phyloP scores from a whole-genome alignment of 92 coral and sea anemone species.

The Palythoa caribaeorum region DNA sequence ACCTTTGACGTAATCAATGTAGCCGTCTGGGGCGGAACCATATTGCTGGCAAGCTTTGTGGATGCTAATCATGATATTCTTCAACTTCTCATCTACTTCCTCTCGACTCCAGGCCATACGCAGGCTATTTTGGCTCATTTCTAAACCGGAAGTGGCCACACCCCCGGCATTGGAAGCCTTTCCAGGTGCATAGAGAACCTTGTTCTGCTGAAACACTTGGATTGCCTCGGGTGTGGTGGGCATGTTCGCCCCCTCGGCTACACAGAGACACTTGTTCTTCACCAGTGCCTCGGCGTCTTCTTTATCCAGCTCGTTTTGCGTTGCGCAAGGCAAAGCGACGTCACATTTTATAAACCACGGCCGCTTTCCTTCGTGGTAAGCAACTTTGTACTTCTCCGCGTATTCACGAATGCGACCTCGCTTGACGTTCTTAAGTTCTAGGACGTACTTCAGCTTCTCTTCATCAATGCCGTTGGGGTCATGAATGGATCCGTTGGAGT shows the following conservation, averaged over 20 bases:
- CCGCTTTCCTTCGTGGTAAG: slow-evolving; percentile 81
- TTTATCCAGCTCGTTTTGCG: slow-evolving; percentile 79
- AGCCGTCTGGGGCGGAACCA: slow-evolving; percentile 68
- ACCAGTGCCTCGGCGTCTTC: slow-evolving; percentile 85
- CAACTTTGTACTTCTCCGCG: slow-evolving; percentile 76
- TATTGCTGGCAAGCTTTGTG: slow-evolving; percentile 77
- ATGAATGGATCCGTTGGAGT: slow-evolving; percentile 81
- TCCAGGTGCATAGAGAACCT: slow-evolving; percentile 83
- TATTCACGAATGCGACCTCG: slow-evolving; percentile 91
- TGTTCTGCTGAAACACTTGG: slow-evolving; percentile 72
- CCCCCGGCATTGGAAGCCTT: slow-evolving; percentile 93
- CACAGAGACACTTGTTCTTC: slow-evolving; percentile 77
- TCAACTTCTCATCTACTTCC: slow-evolving; percentile 78
- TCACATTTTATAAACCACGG: slow-evolving; percentile 91
- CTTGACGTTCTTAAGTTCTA: slow-evolving; percentile 85
- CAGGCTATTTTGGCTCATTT: slow-evolving; percentile 92
- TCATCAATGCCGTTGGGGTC: slow-evolving; percentile 82
- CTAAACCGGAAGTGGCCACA: slow-evolving; percentile 90
- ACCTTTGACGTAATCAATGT: slow-evolving; percentile 88
- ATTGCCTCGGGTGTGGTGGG: slow-evolving; percentile 88
- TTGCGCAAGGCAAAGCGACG: slow-evolving; percentile 88
- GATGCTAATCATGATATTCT: slow-evolving; percentile 56
- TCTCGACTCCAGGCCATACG: slow-evolving; percentile 83
- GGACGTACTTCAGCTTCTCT: slow-evolving; percentile 78
- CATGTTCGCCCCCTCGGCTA: slow-evolving; percentile 92